Conservation (phyloP, 2,797 vertebrate genomes). For the Anniella stebbinsi region DNA sequence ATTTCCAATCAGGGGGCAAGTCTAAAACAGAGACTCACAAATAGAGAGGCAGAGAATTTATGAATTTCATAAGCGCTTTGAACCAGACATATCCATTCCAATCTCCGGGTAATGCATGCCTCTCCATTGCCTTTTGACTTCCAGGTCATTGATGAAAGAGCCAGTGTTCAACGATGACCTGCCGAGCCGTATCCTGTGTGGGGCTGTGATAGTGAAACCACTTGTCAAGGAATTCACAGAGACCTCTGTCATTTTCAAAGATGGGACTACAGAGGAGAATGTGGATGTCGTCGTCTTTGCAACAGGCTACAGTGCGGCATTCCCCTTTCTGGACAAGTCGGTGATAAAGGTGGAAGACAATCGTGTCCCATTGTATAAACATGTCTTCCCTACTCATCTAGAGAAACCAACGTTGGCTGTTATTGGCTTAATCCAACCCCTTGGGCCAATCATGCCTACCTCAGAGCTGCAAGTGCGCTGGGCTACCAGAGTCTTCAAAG, state of each 20-base stretch:
- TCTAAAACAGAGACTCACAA: background rate
- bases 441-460: slow-evolving; percentile 79
- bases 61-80: background rate
- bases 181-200: slow-evolving; percentile 80
- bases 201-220: slow-evolving; percentile 79
- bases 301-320: slow-evolving; percentile 81
- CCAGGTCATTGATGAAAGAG: slow-evolving; percentile 69
- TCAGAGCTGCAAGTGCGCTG: slow-evolving; percentile 84
- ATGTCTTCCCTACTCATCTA: slow-evolving; percentile 79
- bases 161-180: slow-evolving; percentile 83
- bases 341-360: slow-evolving; percentile 73
- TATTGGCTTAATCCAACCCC: slow-evolving; percentile 80
- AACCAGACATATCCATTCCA: background rate
- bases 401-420: slow-evolving; percentile 79
- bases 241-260: slow-evolving; percentile 79
- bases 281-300: slow-evolving; percentile 84
- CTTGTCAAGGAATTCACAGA: slow-evolving; percentile 80
- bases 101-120: background rate
- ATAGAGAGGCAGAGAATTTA: no score
- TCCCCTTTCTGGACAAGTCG: slow-evolving; percentile 81
- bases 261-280: slow-evolving; percentile 76
- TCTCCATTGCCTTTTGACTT: background rate
- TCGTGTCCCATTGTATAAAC: slow-evolving; percentile 80
- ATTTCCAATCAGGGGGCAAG: background rate
- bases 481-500: slow-evolving; percentile 84